These are phyloP conservation scores for Barbus barbus DNA, from an alignment of 2,113 vertebrate species.

Conservation along the genomic window DNA sequence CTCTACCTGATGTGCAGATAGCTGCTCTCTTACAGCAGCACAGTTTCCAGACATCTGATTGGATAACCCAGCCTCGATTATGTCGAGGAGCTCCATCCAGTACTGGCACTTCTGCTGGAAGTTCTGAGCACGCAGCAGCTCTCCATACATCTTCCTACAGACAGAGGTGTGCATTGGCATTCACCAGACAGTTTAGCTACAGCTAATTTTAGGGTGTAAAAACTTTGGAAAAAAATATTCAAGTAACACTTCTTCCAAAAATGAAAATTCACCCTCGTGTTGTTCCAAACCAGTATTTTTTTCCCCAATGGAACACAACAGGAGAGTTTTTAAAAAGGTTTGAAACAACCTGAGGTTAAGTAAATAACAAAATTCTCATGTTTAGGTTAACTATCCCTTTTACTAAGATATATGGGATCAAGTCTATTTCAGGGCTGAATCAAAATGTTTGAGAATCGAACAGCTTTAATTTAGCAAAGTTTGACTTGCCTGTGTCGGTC, in stretches of 20 bases:
- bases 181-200: neutral
- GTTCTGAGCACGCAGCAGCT: constrained; percentile 65
- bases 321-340: neutral
- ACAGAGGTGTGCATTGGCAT: neutral
- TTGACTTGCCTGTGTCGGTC: constrained; percentile 78
- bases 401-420: neutral
- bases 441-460: neutral
- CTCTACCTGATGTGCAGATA: constrained; percentile 82
- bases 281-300: neutral
- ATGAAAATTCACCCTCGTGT: neutral
- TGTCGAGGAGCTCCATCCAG: constrained; percentile 78
- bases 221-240: neutral
- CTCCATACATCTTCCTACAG: constrained; percentile 69
- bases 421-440: neutral
- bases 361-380: neutral
- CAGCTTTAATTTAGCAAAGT: neutral
- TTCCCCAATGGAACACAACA: neutral
- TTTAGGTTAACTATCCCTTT: neutral
- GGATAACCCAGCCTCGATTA: constrained; percentile 68
- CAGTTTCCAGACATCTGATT: constrained; percentile 61
- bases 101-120: constrained; percentile 80
- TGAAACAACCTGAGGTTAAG: neutral
- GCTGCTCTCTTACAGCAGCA: constrained; percentile 76
- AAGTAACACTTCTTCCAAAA: neutral
- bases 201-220: neutral